Evolutionary conservation across 2,888 invertebrate species (phyloP), one percentile per base, ranked within the genome.

Genomic region (Pollenia angustigena): DNA sequence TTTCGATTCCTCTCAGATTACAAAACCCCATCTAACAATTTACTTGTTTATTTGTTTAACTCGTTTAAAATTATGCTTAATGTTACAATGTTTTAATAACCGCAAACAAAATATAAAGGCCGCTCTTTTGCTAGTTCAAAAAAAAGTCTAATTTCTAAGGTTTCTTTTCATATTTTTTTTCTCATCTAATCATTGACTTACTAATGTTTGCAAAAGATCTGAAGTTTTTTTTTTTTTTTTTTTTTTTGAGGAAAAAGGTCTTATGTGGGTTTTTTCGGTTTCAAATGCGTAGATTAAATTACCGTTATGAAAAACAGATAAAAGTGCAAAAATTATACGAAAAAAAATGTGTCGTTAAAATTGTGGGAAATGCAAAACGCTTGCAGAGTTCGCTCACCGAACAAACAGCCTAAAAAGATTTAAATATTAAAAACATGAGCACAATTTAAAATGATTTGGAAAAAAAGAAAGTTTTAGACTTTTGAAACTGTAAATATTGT

Each of bases 161-260:
- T 54, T 82, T 82, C 82, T 32, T 75, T 16, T 10, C 16, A 32
- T 62, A n/a, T 42, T 62, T 62, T 62, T n/a, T 62, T 62, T 62
- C 6, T 10, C 42, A 58, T 40, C 58, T 66, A 52, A 54, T 62
- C 23, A 60, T 56, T n/a, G 32, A 32, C 32, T 58, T 60, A 18
- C 50, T 56, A 44, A 18, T 58, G 32, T 68, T 32, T 68, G 42
- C 12, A 56, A 81, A 72, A 68, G 66, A 81, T 82, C 60, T 76
- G 16, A 81, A 68, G 81, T 58, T 81, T 23, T 58, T 32, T 58
- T 8, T 11, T 40, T 16, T n/a, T 7, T 40, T 16, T n/a, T 7
- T 46, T 46, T 32, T 32, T 32, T 75, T 82, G 60, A 82, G 75
- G 60, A 82, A 82, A 82, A 82, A 58, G 50, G 16, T 46, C 66